These are phyloP conservation scores for Lanius ludovicianus DNA, from an alignment of 2,113 vertebrate species.

Conservation along the genomic window DNA sequence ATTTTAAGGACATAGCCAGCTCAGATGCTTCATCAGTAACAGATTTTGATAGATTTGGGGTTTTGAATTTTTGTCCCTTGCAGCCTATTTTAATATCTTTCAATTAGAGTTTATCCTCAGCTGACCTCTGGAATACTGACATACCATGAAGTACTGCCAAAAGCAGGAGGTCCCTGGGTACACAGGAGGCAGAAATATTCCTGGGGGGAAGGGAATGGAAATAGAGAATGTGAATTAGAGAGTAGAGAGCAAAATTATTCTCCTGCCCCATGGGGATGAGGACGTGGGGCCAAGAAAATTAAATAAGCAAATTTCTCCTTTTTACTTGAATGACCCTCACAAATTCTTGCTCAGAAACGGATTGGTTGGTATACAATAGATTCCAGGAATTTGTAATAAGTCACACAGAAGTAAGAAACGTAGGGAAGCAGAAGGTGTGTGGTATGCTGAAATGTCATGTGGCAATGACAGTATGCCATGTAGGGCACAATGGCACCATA, in stretches of 20 bases:
- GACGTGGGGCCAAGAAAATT: neutral
- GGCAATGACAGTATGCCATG: neutral
- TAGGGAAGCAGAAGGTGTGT: neutral
- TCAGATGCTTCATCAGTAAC: neutral
- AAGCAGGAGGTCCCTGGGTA: neutral
- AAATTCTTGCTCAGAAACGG: neutral
- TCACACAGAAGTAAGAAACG: neutral
- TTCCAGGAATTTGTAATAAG: neutral
- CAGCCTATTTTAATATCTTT: neutral
- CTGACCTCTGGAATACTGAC: constrained; percentile 11
- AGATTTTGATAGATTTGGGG: constrained; percentile 14
- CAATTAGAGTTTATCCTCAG: constrained; percentile 11
- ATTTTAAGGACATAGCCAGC: constrained; percentile 14
- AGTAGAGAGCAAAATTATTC: neutral
- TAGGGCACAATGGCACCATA: neutral
- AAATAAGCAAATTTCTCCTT: neutral
- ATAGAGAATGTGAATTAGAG: neutral
- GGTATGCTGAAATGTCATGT: neutral
- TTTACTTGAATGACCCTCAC: neutral
- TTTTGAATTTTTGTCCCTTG: neutral
- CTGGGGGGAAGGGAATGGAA: neutral
- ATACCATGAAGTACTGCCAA: neutral
- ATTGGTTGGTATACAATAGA: neutral
- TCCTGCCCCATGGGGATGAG: neutral
- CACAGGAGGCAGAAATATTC: neutral